Percentiles rank a stretch among this genome's conserved stretches.
phyloP scores from a whole-genome alignment of 1,140 invertebrate species.

The Gonatopus flavifemur region DNA sequence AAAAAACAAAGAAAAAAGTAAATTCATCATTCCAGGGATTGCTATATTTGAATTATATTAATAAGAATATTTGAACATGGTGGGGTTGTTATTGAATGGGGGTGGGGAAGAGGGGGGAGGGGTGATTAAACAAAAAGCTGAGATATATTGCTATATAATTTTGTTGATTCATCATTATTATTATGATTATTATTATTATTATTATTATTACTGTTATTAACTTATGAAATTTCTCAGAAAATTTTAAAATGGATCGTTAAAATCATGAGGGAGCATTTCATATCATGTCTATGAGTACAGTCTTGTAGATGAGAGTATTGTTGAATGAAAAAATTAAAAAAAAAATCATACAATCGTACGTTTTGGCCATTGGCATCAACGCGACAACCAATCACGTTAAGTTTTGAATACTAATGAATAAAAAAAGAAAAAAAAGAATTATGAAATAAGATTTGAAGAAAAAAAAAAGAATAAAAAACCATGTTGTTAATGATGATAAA shows the following conservation, averaged over 20 bases:
- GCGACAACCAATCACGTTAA: constrained; percentile 59
- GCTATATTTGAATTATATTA: no score
- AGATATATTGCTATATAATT: constrained; percentile 10
- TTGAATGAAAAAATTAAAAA: background rate
- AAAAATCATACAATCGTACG: constrained; percentile 23
- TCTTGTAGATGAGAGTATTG: background rate
- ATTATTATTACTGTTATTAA: no score
- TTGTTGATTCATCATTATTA: no score
- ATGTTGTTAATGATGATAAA: constrained; percentile 52
- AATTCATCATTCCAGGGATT: no score
- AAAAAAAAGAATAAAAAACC: constrained; percentile 40
- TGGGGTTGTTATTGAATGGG: background rate
- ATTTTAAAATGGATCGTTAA: no score
- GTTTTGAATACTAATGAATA: constrained; percentile 52
- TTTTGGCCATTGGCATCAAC: constrained; percentile 43
- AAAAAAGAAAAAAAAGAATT: no score
- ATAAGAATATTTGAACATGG: no score
- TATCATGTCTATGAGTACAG: constrained; percentile 2
- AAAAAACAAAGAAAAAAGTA: no score
- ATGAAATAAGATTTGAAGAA: constrained; percentile 24
- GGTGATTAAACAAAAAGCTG: background rate
- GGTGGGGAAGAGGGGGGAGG: background rate
- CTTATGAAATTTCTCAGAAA: no score
- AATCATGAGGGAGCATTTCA: no score
- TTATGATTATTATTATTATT: no score